A percentile compares a stretch with the other conserved stretches of the same genome.
Conservation (phyloP, 2,797 vertebrate species). For the Enteromius radiatus region DNA sequence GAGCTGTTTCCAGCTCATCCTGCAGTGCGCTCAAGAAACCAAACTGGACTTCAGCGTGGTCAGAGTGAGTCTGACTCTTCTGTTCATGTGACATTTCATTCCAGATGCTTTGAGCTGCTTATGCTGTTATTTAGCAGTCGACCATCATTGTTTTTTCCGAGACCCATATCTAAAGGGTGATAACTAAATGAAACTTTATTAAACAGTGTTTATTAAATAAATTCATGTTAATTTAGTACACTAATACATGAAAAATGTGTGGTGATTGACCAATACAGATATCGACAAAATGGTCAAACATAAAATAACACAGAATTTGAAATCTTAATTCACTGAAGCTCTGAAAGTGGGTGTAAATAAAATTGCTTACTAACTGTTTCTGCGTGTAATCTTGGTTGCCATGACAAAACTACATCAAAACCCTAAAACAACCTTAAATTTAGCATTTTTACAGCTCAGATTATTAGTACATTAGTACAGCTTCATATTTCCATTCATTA, state of each 20-base stretch:
- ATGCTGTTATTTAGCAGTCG: background rate
- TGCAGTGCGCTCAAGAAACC: slow-evolving; percentile 98
- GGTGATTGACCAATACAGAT: background rate
- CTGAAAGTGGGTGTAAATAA: too few relatives aligned
- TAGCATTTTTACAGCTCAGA: too few relatives aligned
- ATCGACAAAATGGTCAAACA: too few relatives aligned
- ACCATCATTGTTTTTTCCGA: background rate
- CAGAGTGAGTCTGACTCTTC: slow-evolving; percentile 82
- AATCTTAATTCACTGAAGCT: too few relatives aligned
- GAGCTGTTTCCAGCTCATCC: slow-evolving; percentile 98
- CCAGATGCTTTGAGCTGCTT: background rate
- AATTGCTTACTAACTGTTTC: background rate
- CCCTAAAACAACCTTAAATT: background rate
- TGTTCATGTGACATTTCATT: background rate
- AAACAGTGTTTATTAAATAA: background rate
- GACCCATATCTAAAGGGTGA: background rate
- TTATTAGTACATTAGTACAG: too few relatives aligned
- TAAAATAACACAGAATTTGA: too few relatives aligned
- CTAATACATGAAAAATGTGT: background rate
- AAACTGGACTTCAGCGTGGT: slow-evolving; percentile 99
- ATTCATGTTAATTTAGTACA: background rate
- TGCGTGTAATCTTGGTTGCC: background rate
- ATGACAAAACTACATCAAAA: background rate
- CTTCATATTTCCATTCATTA: too few relatives aligned
- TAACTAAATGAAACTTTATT: background rate